Evolutionary conservation across 2,888 invertebrate genomes (phyloP).

Genomic region (Ethmia dodecea): DNA sequence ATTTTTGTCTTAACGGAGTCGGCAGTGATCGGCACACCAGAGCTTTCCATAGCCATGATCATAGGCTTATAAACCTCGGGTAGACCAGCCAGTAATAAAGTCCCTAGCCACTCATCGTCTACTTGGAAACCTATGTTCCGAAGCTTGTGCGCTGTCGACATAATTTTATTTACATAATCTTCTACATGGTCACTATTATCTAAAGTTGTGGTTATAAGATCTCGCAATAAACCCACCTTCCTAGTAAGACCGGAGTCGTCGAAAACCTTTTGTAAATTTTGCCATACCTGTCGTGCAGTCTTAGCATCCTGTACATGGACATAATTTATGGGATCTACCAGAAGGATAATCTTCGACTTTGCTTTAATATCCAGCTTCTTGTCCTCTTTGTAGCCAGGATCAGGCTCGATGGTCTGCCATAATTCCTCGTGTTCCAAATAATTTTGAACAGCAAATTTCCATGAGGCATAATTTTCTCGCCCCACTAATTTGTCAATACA

Average conservation of each 20-base stretch:
- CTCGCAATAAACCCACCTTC: slow-evolving; percentile 15
- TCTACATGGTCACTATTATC: slow-evolving; percentile 15
- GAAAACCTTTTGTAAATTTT: slow-evolving; percentile 1
- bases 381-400: not conserved
- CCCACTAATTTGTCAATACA: too few species aligned
- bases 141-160: slow-evolving; percentile 18
- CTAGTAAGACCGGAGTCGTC: slow-evolving; percentile 1
- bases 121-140: slow-evolving; percentile 21
- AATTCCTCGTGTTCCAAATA: too few species aligned
- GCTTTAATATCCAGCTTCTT: not conserved
- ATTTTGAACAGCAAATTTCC: too few species aligned
- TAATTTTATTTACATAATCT: slow-evolving; percentile 20
- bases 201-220: slow-evolving; percentile 18
- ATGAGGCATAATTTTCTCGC: too few species aligned
- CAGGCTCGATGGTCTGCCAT: too few species aligned
- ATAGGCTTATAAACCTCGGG: too few species aligned
- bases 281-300: slow-evolving; percentile 3
- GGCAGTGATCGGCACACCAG: too few species aligned
- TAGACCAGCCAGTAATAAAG: slow-evolving; percentile 18
- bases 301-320: slow-evolving; percentile 24
- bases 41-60: too few species aligned
- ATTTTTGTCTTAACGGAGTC: slow-evolving; percentile 7
- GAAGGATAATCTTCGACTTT: not conserved
- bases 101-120: slow-evolving; percentile 21
- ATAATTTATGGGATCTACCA: slow-evolving; percentile 1